Evolutionary conservation across 1,140 invertebrate species (phyloP).

Genomic region (Ips typographus): DNA sequence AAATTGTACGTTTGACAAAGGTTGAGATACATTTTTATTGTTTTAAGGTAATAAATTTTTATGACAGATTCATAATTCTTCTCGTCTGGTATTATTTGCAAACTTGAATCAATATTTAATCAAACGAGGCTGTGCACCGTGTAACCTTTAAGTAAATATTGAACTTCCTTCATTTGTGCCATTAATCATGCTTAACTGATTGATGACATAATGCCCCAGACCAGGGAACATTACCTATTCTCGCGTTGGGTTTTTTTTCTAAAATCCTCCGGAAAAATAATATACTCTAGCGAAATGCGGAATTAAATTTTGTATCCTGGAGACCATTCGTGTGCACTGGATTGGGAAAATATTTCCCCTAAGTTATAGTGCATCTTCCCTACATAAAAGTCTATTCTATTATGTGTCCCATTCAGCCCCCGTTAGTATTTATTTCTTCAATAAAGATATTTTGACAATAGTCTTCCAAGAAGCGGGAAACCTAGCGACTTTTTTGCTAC

Average conservation of each 20-base stretch:
- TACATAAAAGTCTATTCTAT: conserved; percentile 1
- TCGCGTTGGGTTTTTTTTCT: background rate
- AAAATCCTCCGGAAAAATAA: background rate
- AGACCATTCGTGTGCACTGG: conserved; percentile 3
- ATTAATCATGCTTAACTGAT: conserved; percentile 1
- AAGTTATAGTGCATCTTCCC: background rate
- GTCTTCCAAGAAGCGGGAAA: too few species aligned
- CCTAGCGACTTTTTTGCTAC: too few species aligned
- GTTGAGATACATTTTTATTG: too few species aligned
- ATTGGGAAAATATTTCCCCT: conserved; percentile 3
- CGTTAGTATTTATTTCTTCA: conserved; percentile 1
- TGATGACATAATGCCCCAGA: background rate
- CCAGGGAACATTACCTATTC: background rate
- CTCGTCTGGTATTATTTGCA: too few species aligned
- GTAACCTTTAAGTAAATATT: conserved; percentile 6
- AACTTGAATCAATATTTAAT: too few species aligned
- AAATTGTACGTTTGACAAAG: too few species aligned
- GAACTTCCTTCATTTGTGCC: background rate
- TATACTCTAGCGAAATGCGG: background rate
- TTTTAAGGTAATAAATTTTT: too few species aligned
- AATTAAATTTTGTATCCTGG: too few species aligned
- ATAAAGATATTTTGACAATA: too few species aligned
- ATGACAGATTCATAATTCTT: too few species aligned
- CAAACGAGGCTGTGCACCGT: background rate
- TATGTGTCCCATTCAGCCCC: conserved; percentile 1